Base-by-base conservation (phyloP, 2,113 vertebrate species). In the Panthera uncia region DNA sequence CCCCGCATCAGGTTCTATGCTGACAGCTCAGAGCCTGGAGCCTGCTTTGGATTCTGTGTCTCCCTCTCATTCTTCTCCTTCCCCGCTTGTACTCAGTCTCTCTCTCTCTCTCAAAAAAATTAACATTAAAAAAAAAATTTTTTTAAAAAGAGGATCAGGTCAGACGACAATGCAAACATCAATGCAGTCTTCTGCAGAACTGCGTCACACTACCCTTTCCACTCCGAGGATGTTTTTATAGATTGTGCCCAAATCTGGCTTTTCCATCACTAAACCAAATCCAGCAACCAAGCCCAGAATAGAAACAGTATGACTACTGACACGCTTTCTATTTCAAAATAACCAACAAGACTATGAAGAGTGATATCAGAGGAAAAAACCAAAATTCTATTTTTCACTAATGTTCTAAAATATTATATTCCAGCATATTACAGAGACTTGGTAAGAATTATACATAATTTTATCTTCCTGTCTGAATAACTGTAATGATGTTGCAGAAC, bases 251-350 rank as follows among this genome's bases (percentile, higher is more conserved):
- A 88, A 90, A 81, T 71, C 31, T 68, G 61, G 31, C 55, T 92
- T 88, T 90, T 81, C 63, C 31, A 65, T 25, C 52, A 11, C 71
- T 57, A 4, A 91, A 61, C 57, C 52, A 27, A 93, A 91, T 69
- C 63, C 31, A 91, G 50, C n/a, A 57, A 68, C 31, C 27, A 61
- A 78, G 74, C 65, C 71, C 78, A 71, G 57, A 85, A 80, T 27
- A 74, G 66, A 84, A 86, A 66, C 29, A 31, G 55, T 12, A 79
- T 38, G n/a, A 93, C 36, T 48, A 36, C 68, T 61, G 36, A 94
- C 14, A 36, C 3, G 21, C 18, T 48, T 93, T 95, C 73, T 36
- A 79, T 85, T 95, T 96, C 80, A 90, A 96, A 95, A 88, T 55
- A 95, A 76, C 23, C 31, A 76, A 88, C 45, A 61, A 86, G 29